phyloP scores from a whole-genome alignment of 2,888 invertebrate genomes.

The Phyllotreta striolata region DNA sequence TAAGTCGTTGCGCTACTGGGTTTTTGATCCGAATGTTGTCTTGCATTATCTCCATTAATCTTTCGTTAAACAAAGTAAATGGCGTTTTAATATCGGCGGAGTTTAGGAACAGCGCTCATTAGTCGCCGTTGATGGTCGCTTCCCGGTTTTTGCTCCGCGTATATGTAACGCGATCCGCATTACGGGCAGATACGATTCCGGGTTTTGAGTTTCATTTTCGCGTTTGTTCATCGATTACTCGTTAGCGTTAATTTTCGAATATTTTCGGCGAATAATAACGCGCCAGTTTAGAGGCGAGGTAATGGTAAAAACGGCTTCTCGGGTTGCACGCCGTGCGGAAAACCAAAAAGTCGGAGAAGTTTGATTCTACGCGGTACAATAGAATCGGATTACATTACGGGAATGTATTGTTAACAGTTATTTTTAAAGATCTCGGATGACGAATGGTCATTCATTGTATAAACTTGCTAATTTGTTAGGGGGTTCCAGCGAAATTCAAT shows the following conservation, averaged over 20 bases:
- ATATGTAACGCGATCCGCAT: conserved; percentile 27
- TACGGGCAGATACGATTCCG: conserved; percentile 17
- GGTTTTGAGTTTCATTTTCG: conserved; percentile 23
- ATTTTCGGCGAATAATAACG: no score
- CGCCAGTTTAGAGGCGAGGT: no score
- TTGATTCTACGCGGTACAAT: no score
- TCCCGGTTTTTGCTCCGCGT: conserved; percentile 21
- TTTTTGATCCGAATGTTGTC: conserved; percentile 41
- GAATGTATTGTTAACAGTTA: no score
- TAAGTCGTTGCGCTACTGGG: conserved; percentile 24
- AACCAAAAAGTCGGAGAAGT: no score
- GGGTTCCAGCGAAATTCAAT: no score
- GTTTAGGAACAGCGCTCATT: conserved; percentile 29
- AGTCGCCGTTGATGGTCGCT: conserved; percentile 2
- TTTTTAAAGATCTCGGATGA: no score
- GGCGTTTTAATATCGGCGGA: conserved; percentile 36
- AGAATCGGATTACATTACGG: no score
- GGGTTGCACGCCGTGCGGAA: no score
- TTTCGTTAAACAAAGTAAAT: conserved; percentile 43
- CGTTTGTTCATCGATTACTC: background rate
- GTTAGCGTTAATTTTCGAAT: background rate
- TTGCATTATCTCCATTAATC: conserved; percentile 45
- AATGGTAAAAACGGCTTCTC: no score
- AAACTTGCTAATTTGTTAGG: no score
- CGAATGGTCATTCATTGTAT: no score